Evolutionary conservation across 2,888 invertebrate species (phyloP).

Genomic region (Caradrina clavipalpis): DNA sequence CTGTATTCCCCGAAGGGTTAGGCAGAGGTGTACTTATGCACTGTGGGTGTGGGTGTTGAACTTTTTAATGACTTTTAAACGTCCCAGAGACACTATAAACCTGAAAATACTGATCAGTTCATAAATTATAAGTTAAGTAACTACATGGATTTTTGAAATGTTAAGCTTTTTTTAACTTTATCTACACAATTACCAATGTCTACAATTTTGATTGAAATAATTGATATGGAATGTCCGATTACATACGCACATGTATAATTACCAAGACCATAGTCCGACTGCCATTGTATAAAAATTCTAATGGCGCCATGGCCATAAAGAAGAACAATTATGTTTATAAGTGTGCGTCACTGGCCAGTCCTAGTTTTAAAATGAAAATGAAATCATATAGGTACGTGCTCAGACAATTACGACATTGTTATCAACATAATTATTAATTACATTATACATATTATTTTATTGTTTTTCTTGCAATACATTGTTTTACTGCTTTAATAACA

Average conservation of each 20-base stretch:
- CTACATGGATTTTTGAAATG: too few species aligned
- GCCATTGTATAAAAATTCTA: conserved; percentile 31
- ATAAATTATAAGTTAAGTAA: too few species aligned
- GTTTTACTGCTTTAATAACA: conserved; percentile 11
- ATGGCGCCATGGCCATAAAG: conserved; percentile 25
- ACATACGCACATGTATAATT: conserved; percentile 26
- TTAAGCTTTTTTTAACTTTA: background rate
- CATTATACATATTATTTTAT: conserved; percentile 32
- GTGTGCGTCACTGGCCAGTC: conserved; percentile 37
- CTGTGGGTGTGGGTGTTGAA: too few species aligned
- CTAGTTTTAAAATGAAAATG: conserved; percentile 41
- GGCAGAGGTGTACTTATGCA: too few species aligned
- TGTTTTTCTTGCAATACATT: conserved; percentile 33
- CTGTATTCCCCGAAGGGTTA: too few species aligned
- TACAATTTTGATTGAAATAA: conserved; percentile 1
- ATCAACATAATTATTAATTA: conserved; percentile 34
- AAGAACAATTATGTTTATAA: conserved; percentile 35
- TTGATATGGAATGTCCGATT: conserved; percentile 16
- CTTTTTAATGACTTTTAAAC: too few species aligned
- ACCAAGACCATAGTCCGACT: conserved; percentile 29
- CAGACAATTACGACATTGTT: conserved; percentile 24
- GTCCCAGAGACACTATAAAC: too few species aligned
- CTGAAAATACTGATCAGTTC: too few species aligned
- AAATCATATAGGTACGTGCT: conserved; percentile 31
- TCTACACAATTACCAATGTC: background rate